Conservation (phyloP, 2,797 vertebrate species). For the Sternotherus odoratus region DNA sequence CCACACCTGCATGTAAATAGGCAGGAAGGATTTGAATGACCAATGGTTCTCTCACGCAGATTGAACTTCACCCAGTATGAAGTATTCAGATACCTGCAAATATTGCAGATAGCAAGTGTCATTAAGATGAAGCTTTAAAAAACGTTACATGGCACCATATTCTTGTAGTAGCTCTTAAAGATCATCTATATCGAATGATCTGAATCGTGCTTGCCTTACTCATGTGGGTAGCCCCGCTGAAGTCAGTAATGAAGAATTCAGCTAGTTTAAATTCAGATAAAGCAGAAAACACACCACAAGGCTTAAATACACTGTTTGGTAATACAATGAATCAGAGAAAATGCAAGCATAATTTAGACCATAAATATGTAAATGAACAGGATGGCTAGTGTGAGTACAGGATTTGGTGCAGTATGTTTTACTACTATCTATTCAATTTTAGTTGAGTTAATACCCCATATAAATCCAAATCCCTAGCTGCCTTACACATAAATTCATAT, state of each 20-base stretch:
- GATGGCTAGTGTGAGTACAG: not conserved
- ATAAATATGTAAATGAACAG: too few species aligned
- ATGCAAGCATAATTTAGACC: not conserved
- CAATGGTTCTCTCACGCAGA: not conserved
- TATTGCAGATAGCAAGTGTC: not conserved
- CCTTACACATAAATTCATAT: not conserved
- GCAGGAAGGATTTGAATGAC: not conserved
- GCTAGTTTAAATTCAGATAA: not conserved
- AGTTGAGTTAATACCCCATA: not conserved
- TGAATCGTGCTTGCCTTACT: not conserved
- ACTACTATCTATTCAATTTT: not conserved
- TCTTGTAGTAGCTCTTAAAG: not conserved
- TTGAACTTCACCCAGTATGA: not conserved
- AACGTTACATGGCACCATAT: not conserved
- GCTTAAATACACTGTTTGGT: not conserved
- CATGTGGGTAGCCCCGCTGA: not conserved
- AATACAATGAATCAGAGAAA: not conserved
- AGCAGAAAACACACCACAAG: not conserved
- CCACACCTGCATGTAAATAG: not conserved
- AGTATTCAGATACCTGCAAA: not conserved
- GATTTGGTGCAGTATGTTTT: not conserved
- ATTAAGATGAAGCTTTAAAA: not conserved
- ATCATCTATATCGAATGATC: not conserved
- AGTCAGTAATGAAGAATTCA: not conserved
- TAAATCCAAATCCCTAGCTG: too few species aligned